phyloP scores from a whole-genome alignment of 2,113 vertebrate genomes.

The Psephotus haematonotus region DNA sequence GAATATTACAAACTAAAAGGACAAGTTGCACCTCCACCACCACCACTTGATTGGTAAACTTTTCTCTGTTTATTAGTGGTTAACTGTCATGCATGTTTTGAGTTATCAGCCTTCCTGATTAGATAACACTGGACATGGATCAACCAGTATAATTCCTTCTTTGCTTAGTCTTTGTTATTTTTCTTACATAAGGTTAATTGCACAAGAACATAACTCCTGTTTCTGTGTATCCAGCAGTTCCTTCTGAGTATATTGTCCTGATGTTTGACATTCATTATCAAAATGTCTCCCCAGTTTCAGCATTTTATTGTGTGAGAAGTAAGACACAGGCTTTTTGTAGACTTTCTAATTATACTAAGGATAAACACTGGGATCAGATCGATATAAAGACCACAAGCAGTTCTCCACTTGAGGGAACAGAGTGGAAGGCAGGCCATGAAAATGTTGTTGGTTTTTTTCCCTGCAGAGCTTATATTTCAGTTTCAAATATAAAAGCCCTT shows the following conservation, averaged over 20 bases:
- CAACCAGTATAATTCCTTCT: background rate
- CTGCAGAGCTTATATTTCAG: background rate
- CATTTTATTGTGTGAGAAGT: background rate
- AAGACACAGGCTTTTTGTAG: background rate
- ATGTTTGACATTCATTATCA: background rate
- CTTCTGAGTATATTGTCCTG: background rate
- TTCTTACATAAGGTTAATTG: background rate
- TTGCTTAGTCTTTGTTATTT: background rate
- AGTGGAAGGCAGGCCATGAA: background rate
- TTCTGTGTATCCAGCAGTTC: background rate
- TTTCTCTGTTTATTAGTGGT: background rate
- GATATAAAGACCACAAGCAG: background rate
- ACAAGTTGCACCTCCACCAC: background rate
- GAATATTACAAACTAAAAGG: slow-evolving; percentile 36
- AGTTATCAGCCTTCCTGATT: background rate
- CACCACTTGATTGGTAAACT: slow-evolving; percentile 56
- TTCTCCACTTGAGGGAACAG: background rate
- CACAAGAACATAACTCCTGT: background rate
- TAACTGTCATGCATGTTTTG: background rate
- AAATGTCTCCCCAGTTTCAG: background rate
- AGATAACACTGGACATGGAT: background rate
- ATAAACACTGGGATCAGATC: background rate
- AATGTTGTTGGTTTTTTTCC: background rate
- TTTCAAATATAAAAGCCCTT: background rate
- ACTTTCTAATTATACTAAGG: background rate